Evolutionary conservation across 2,888 invertebrate genomes (phyloP), one percentile per base, ranked within the genome.

Genomic region (Lochmaea crataegi): DNA sequence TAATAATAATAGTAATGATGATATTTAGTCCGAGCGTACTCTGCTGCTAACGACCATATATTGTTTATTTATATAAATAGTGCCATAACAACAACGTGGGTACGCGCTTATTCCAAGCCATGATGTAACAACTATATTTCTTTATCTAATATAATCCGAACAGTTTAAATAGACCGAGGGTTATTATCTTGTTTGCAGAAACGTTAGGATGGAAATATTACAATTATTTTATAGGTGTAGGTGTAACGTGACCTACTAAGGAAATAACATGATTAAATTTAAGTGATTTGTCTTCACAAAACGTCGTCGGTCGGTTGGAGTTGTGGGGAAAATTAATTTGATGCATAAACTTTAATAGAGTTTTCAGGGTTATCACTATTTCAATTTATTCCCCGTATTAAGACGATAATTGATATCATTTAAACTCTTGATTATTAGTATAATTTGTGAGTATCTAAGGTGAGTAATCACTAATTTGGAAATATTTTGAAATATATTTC

Each of bases 211-310:
- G 58, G 9, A 16, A 26, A 58, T 58, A 60, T 60, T 22, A 16
- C 56, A 56, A 56, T 56, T 60, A 60, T 60, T 32, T 60, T 32
- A 12, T 42, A 63, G 48, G 26, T 68, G 72, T 72, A 72, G 72
- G 72, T 68, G 67, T 67, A 57, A 38, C 48, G 48, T 71, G 72
- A 67, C 72, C 72, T 57, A 72, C 18, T 67, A 57, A 68, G 67
- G 64, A 68, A 64, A 41, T 56, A 68, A 72, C 61, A 61, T 61
- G 65, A 45, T 56, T 68, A 56, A 61, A 63, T 64, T 72, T 26
- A 64, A 64, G 10, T 53, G 53, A 53, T 53, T 53, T 18, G 53
- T 53, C 53, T 53, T 53, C 16, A 18, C 18, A 10, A 10, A 53
- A 53, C 10, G 51, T 14, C 41, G 11, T 41, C 32, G 32, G 32